Evolutionary conservation across 2,113 vertebrate species (phyloP), one percentile per base, ranked within the genome.

Genomic region (Phaethon lepturus): DNA sequence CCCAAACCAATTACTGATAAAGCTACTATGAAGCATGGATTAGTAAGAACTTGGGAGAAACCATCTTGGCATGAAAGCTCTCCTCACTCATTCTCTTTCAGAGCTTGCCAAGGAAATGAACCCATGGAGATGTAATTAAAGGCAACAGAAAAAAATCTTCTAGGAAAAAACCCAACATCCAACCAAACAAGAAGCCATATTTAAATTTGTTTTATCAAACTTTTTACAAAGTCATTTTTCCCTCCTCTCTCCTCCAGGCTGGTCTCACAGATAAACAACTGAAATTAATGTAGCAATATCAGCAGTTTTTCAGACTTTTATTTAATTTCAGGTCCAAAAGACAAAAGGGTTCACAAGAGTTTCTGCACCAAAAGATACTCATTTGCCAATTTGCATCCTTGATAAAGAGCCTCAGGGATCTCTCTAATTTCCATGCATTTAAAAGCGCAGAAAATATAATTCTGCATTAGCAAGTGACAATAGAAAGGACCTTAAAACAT

Each of bases 1-100:
- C 44, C 62, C 91, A 85, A 95, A 96, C 31, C 89, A 96, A 96
- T 95, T 96, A 88, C 91, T 76, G 96, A 97, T 96, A 96, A 95
- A 93, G 77, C 86, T 68, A 19, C 80, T 94, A 67, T 86, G 83
- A 95, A 96, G 49, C 64, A 84, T 45, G 93, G 93, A 95, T 97
- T 93, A 95, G 88, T 35, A 60, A 73, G 84, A 95, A 92, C 80
- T 89, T 93, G 91, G 86, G 86, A 94, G 77, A 85, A 91, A 82
- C 69, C 86, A 87, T 86, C 66, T 62, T 89, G 93, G 89, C 89
- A 91, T 1, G 1, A 86, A 91, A 94, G 45, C 77, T 78, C 50
- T 95, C 73, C 52, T 90, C 50, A 45, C 45, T 83, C 82, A 53
- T 81, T 91, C 68, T 63, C 92, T 97, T 93, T 96, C 74, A 94